These are phyloP conservation scores for Actinernus sp. DNA, from an alignment of 92 coral and sea anemone species.

Conservation along the genomic window DNA sequence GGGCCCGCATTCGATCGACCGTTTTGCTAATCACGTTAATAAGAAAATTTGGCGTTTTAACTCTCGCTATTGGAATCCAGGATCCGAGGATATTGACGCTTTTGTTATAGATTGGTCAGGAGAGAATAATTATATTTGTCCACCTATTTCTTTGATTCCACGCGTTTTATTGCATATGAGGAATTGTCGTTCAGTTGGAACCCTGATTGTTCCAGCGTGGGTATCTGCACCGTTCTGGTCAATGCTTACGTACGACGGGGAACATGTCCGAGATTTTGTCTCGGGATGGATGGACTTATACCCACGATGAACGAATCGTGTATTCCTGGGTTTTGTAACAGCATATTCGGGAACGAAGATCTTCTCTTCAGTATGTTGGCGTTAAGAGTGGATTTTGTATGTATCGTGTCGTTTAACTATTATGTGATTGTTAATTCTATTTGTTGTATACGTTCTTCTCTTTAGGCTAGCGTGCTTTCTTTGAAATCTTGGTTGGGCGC, in stretches of 20 bases:
- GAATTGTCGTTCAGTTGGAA: conserved; percentile 24
- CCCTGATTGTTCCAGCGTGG: conserved; percentile 38
- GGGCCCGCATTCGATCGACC: conserved; percentile 65
- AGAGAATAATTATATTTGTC: conserved; percentile 46
- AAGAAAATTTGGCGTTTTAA: conserved; percentile 33
- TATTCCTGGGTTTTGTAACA: background rate
- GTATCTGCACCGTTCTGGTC: conserved; percentile 24
- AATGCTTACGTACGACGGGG: background rate
- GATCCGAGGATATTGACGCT: conserved; percentile 48
- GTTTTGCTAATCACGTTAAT: conserved; percentile 46
- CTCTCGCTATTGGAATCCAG: conserved; percentile 57
- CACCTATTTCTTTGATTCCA: conserved; percentile 40
- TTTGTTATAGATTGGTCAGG: conserved; percentile 38
- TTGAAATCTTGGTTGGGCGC: no score
- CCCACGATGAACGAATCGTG: background rate
- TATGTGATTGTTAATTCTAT: no score
- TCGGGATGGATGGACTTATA: background rate
- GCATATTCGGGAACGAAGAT: background rate
- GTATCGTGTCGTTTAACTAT: no score
- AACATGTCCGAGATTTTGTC: background rate
- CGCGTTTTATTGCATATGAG: conserved; percentile 34
- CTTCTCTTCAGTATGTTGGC: background rate
- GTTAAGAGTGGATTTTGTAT: background rate
- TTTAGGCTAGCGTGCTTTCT: no score
- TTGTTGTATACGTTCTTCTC: no score